Evolutionary conservation across 2,888 invertebrate genomes (phyloP), one percentile per base, ranked within the genome.

Genomic region (Heteromurus nitidus): DNA sequence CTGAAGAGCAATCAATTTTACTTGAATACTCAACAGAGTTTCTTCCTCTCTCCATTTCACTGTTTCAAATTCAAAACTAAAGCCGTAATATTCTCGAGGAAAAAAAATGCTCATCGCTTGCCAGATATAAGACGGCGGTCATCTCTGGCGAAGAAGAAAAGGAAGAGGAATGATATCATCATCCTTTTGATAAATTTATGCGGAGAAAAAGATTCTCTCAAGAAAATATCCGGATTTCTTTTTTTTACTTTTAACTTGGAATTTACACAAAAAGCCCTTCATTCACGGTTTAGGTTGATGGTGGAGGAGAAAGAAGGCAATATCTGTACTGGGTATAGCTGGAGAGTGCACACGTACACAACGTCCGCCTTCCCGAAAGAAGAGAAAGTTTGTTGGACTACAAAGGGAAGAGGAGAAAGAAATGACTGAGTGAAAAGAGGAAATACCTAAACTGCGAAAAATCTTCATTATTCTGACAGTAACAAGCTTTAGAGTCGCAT

Each of bases 1-100:
- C 64, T 47, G 77, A 77, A 77, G 70, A 69, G 77, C 64, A 69
- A 77, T 77, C 77, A 77, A 77, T 77, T 77, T 68, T 77, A 30
- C 50, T 60, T 67, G 47, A 62, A 60, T 69, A 24, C 50, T 50
- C 60, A 69, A n/a, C n/a, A n/a, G n/a, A n/a, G n/a, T n/a, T n/a
- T n/a, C n/a, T n/a, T n/a, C n/a, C n/a, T n/a, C n/a, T n/a, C 67
- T 55, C 67, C 50, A 44, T 58, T 69, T 77, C 62, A 62, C 69
- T 50, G 24, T 69, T 69, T 70, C n/a, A 67, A 75, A 36, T 69
- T 70, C n/a, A 67, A 75, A 36, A 65, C 44, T 67, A 42, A 53
- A 53, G 42, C n/a, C 74, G 58, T 75, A 55, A 53, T 64, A 55
- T 44, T 67, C 55, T 50, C 65, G 7, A 47, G n/a, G n/a, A n/a